Evolutionary conservation across 2,113 vertebrate genomes (phyloP).

Genomic region (Rana temporaria): DNA sequence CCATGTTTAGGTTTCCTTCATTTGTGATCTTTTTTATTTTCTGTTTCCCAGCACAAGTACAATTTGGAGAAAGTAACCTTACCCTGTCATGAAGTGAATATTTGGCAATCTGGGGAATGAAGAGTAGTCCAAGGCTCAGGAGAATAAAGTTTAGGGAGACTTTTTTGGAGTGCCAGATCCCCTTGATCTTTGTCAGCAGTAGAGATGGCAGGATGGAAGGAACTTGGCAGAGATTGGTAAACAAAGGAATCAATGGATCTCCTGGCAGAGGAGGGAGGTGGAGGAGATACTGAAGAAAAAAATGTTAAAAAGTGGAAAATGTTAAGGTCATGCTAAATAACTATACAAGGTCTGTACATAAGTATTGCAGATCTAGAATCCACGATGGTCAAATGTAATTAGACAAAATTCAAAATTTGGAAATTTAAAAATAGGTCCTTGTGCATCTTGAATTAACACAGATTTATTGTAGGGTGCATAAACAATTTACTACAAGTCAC

Average conservation of each 20-base stretch:
- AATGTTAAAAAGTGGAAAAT: slow-evolving; percentile 1
- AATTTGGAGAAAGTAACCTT: slow-evolving; percentile 13
- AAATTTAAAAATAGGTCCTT: too few relatives aligned
- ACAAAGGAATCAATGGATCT: slow-evolving; percentile 70
- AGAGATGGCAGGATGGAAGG: slow-evolving; percentile 84
- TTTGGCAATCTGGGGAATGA: slow-evolving; percentile 81
- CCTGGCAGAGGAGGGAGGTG: slow-evolving; percentile 62
- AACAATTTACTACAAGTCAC: too few relatives aligned
- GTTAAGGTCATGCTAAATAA: not conserved
- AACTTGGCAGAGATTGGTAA: slow-evolving; percentile 86
- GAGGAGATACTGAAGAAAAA: slow-evolving; percentile 62
- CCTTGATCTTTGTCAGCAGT: slow-evolving; percentile 68
- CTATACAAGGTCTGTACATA: not conserved
- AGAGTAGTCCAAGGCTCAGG: slow-evolving; percentile 90
- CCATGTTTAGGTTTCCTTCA: too few relatives aligned
- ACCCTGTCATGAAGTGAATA: slow-evolving; percentile 86
- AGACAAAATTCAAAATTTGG: too few relatives aligned
- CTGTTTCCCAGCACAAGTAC: too few relatives aligned
- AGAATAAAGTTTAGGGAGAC: slow-evolving; percentile 77
- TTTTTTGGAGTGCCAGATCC: slow-evolving; percentile 58
- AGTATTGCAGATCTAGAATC: not conserved
- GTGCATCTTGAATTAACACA: too few relatives aligned
- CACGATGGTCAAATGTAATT: too few relatives aligned
- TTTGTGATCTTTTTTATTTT: too few relatives aligned
- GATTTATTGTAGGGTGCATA: too few relatives aligned